phyloP scores from a whole-genome alignment of 2,113 vertebrate species.

The Cranoglanis bouderius region DNA sequence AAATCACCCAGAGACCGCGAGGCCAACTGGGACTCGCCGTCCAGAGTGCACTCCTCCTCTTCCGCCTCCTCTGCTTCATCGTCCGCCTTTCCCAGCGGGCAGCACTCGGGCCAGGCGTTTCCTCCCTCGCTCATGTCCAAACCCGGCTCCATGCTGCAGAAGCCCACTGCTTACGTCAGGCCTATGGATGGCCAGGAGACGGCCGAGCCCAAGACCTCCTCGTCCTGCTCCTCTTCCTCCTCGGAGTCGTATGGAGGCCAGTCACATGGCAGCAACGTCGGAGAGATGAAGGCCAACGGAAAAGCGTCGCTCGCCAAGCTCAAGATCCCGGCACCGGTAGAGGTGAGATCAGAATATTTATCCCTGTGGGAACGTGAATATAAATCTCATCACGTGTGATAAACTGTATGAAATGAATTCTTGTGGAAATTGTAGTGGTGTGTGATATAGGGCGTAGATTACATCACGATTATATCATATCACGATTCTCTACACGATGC shows the following conservation, averaged over 20 bases:
- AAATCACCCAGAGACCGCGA: slow-evolving; percentile 94
- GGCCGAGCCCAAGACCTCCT: slow-evolving; percentile 87
- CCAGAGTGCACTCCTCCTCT: slow-evolving; percentile 79
- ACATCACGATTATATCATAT: too few relatives aligned
- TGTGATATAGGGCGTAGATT: too few relatives aligned
- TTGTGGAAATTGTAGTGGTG: too few relatives aligned
- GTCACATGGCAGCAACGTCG: slow-evolving; percentile 81
- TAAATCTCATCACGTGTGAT: not conserved
- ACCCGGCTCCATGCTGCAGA: slow-evolving; percentile 91
- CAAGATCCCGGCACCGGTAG: slow-evolving; percentile 93
- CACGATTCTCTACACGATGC: not conserved
- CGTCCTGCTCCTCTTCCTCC: slow-evolving; percentile 56
- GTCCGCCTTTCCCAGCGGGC: slow-evolving; percentile 81
- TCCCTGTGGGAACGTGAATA: not conserved
- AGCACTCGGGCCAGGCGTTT: slow-evolving; percentile 90
- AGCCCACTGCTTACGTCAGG: slow-evolving; percentile 96
- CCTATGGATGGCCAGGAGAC: slow-evolving; percentile 99
- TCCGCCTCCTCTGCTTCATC: slow-evolving; percentile 71
- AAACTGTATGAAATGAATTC: not conserved
- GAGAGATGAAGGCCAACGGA: slow-evolving; percentile 90
- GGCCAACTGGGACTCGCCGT: slow-evolving; percentile 95
- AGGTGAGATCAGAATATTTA: slow-evolving; percentile 73
- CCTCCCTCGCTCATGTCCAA: slow-evolving; percentile 96
- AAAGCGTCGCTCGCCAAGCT: slow-evolving; percentile 94
- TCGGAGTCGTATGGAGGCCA: slow-evolving; percentile 88